These are phyloP conservation scores for Ferdinandea cuprea DNA, from an alignment of 2,888 invertebrate species.

Conservation along the genomic window DNA sequence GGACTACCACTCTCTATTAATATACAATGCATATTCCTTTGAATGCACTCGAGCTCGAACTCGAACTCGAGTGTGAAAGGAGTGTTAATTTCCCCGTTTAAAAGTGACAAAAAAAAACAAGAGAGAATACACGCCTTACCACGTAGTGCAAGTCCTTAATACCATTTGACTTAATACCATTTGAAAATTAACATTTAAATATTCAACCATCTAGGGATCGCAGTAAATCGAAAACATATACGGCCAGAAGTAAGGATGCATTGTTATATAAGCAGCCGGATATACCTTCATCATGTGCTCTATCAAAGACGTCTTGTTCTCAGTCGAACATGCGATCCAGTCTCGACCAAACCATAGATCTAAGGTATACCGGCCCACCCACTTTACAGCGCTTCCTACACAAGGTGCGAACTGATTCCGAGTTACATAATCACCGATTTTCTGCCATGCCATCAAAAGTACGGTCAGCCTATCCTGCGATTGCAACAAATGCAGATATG, in stretches of 20 bases:
- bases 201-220: slow-evolving; percentile 67
- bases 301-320: slow-evolving; percentile 49
- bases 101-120: no score
- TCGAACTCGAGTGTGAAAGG: no score
- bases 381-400: slow-evolving; percentile 38
- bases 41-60: slow-evolving; percentile 64
- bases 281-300: slow-evolving; percentile 69
- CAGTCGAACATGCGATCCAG: slow-evolving; percentile 50
- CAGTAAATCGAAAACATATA: slow-evolving; percentile 67
- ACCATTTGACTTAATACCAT: slow-evolving; percentile 50
- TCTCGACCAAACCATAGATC: slow-evolving; percentile 67
- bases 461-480: slow-evolving; percentile 45
- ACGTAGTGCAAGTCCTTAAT: slow-evolving; percentile 33
- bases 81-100: neutral
- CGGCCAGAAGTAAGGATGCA: slow-evolving; percentile 63
- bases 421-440: slow-evolving; percentile 50
- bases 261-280: slow-evolving; percentile 52
- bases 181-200: slow-evolving; percentile 62
- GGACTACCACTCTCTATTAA: neutral
- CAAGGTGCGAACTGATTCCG: slow-evolving; percentile 22
- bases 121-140: slow-evolving; percentile 41
- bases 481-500: slow-evolving; percentile 25
- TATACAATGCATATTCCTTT: slow-evolving; percentile 25
- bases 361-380: slow-evolving; percentile 49
- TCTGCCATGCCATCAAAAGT: slow-evolving; percentile 54